Conservation (phyloP, 2,113 vertebrate genomes). For the Malurus alboscapulatus region DNA sequence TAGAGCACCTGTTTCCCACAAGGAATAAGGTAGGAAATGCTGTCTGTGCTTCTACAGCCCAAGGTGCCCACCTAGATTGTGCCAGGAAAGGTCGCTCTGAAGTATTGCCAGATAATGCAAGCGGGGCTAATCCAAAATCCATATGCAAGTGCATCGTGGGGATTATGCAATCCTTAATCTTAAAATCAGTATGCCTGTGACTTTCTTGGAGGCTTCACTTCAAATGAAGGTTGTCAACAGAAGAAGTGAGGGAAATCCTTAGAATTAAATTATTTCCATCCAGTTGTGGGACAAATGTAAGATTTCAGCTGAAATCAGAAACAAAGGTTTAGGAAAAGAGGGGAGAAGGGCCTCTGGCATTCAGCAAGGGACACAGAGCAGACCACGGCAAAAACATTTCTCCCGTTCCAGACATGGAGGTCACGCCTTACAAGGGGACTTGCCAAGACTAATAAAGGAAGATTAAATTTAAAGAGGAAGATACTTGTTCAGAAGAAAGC, state of each 20-base stretch:
- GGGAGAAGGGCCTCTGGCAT: neutral
- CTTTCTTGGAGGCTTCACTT: neutral
- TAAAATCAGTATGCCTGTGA: neutral
- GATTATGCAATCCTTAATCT: neutral
- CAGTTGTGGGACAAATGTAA: neutral
- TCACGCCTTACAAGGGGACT: neutral
- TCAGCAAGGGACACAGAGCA: neutral
- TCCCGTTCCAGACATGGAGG: neutral
- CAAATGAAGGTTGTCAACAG: neutral
- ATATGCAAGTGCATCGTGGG: neutral
- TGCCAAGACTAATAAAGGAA: neutral
- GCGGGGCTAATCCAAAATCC: neutral
- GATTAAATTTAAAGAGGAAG: neutral
- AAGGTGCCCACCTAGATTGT: neutral
- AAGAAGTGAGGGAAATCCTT: neutral
- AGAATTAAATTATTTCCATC: neutral
- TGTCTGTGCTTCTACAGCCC: neutral
- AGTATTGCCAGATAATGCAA: neutral
- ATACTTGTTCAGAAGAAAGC: neutral
- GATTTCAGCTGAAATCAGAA: neutral
- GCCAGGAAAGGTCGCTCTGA: neutral
- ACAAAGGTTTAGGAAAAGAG: neutral
- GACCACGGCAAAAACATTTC: neutral
- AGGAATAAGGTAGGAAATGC: neutral
- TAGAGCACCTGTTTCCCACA: neutral